A percentile compares a stretch with the other conserved stretches of the same genome.
These are phyloP conservation scores for Poecilia latipinna DNA, from an alignment of 2,113 vertebrate genomes.

Conservation along the genomic window DNA sequence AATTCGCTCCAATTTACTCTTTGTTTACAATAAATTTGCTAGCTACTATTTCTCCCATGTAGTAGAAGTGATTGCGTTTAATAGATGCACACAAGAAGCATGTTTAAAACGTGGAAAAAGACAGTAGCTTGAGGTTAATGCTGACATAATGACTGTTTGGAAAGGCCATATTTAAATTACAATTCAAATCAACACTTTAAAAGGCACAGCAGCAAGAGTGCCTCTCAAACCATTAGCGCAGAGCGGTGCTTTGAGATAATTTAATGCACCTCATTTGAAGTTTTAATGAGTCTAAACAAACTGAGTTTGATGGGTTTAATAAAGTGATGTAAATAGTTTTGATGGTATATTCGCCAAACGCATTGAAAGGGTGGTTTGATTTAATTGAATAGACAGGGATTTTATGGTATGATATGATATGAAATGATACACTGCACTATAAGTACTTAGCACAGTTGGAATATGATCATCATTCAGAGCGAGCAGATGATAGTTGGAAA, in stretches of 20 bases:
- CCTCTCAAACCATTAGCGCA: conserved; percentile 17
- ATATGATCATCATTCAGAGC: conserved; percentile 4
- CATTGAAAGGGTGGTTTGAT: neutral
- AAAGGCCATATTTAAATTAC: conserved; percentile 17
- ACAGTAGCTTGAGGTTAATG: neutral
- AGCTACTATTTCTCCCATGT: conserved; percentile 2
- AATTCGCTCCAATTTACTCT: conserved; percentile 6
- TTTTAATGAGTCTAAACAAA: conserved; percentile 16
- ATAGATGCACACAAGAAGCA: conserved; percentile 1
- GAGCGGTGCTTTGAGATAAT: conserved; percentile 14
- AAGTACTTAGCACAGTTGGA: neutral
- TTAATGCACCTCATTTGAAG: conserved; percentile 20
- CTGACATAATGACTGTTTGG: conserved; percentile 5
- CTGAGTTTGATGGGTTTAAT: conserved; percentile 8
- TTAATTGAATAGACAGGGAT: neutral
- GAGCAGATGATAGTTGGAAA: conserved; percentile 6
- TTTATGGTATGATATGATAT: neutral
- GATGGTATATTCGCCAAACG: neutral
- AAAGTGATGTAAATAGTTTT: neutral
- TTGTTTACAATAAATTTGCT: conserved; percentile 1
- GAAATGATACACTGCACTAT: neutral
- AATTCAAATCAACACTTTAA: conserved; percentile 25
- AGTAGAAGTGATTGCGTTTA: neutral
- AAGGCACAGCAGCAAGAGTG: conserved; percentile 3
- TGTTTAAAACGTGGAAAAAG: neutral